Percentiles rank a stretch among this genome's conserved stretches.
Conservation (phyloP, 2,113 vertebrate genomes). For the Anser brachyrhynchus region DNA sequence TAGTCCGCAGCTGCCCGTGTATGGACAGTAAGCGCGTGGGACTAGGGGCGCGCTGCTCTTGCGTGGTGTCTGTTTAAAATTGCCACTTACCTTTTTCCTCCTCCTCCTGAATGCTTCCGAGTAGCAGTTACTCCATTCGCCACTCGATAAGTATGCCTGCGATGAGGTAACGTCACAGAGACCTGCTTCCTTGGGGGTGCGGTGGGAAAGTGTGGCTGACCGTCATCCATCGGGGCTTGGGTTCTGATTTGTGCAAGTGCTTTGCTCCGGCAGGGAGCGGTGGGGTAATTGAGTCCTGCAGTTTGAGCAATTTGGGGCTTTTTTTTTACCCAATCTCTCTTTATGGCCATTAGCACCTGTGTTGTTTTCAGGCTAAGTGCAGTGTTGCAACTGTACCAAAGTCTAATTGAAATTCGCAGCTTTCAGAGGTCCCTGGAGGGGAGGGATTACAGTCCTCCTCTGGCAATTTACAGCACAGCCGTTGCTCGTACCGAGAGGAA, state of each 20-base stretch:
- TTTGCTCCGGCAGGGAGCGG: background rate
- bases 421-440: background rate
- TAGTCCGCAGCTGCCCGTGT: background rate
- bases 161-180: constrained; percentile 91
- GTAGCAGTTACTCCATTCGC: constrained; percentile 97
- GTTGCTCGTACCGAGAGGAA: background rate
- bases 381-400: background rate
- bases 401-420: background rate
- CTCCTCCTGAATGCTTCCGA: constrained; percentile 85
- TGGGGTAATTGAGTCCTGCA: background rate
- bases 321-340: background rate
- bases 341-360: background rate
- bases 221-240: background rate
- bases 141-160: constrained; percentile 99
- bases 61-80: accelerated
- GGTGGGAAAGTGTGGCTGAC: background rate
- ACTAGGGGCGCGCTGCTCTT: accelerated
- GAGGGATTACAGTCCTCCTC: background rate
- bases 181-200: background rate
- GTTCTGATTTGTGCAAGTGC: background rate
- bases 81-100: constrained; percentile 78
- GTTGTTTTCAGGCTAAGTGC: background rate
- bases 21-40: background rate
- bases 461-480: accelerated
- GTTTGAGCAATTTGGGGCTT: background rate